These are phyloP conservation scores for Papilio elwesi DNA, from an alignment of 2,888 invertebrate species.

Conservation along the genomic window DNA sequence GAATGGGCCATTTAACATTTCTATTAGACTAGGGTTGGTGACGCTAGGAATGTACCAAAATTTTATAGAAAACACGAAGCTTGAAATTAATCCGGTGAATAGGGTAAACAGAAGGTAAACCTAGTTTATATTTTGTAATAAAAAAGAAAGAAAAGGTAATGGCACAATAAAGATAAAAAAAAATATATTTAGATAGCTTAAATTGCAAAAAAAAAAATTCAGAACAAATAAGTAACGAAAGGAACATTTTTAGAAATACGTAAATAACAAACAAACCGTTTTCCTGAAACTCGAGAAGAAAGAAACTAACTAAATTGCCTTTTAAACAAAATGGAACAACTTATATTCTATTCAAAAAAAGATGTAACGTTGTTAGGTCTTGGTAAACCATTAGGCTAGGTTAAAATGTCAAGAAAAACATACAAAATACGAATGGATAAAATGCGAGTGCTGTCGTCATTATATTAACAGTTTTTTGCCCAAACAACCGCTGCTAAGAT, in stretches of 20 bases:
- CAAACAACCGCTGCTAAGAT: no score
- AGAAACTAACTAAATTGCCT: constrained; percentile 23
- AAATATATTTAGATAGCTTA: no score
- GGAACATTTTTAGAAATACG: not conserved
- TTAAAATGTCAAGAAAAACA: not conserved
- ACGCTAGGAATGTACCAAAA: no score
- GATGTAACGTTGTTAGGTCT: not conserved
- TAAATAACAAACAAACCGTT: constrained; percentile 18
- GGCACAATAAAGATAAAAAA: not conserved
- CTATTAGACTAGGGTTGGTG: no score
- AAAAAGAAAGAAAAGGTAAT: no score
- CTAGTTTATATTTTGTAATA: no score
- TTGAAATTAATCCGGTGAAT: no score
- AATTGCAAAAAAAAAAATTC: not conserved
- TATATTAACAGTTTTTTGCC: no score
- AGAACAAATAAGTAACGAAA: not conserved
- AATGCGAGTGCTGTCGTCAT: not conserved
- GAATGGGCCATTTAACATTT: no score
- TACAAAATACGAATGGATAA: not conserved
- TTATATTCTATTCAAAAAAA: constrained; percentile 13
- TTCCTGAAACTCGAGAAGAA: constrained; percentile 10
- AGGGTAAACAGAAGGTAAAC: no score
- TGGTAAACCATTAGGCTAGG: not conserved
- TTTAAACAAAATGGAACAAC: constrained; percentile 11
- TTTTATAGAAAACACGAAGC: no score